Evolutionary conservation across 2,113 vertebrate genomes (phyloP).

Genomic region (Natator depressus): DNA sequence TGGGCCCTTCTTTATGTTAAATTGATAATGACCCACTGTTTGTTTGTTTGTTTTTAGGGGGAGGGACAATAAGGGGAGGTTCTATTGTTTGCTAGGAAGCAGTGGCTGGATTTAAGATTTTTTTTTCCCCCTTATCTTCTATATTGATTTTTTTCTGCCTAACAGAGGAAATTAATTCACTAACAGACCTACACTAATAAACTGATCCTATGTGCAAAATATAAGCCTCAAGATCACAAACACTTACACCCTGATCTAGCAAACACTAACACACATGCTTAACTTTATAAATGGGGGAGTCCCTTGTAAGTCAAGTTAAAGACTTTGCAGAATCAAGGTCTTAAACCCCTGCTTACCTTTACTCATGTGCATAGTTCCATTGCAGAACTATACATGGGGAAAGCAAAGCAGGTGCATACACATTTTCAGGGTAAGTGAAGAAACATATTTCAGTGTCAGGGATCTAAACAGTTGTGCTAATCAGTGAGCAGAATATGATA

Average conservation of each 20-base stretch:
- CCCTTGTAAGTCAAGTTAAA: fast-evolving
- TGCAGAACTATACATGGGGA: background rate
- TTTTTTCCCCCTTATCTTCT: fast-evolving
- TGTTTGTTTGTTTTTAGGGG: background rate
- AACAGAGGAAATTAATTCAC: fast-evolving
- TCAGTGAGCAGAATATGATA: background rate
- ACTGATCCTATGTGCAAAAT: fast-evolving
- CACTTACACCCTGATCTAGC: fast-evolving
- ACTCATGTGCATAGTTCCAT: background rate
- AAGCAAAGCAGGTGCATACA: background rate
- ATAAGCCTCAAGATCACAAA: background rate
- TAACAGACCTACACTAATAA: too few relatives aligned
- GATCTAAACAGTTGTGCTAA: background rate
- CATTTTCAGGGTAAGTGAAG: background rate
- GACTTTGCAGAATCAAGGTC: background rate
- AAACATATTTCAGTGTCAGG: background rate
- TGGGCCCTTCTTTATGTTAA: background rate
- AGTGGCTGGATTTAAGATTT: fast-evolving
- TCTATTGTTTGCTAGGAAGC: background rate
- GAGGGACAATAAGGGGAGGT: background rate
- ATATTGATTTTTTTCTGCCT: fast-evolving
- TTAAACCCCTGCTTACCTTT: background rate
- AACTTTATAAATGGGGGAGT: background rate
- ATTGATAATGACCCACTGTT: background rate
- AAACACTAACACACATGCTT: fast-evolving